Conservation (phyloP, 2,888 invertebrate genomes). For the Stenichneumon culpator region DNA sequence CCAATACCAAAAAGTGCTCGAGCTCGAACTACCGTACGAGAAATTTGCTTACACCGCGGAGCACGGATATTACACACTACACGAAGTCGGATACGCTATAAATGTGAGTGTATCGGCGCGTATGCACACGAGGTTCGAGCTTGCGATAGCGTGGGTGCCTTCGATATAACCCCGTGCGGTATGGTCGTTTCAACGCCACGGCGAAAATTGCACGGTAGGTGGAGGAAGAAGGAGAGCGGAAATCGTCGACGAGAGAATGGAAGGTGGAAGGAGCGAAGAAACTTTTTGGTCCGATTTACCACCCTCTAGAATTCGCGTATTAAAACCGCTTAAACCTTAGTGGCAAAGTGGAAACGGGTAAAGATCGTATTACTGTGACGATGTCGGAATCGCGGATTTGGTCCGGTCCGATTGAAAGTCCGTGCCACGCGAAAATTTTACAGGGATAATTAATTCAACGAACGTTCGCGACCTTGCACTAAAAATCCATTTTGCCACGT, state of each 20-base stretch:
- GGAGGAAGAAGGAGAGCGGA: conserved; percentile 2
- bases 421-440: background rate
- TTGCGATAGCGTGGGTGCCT: conserved; percentile 15
- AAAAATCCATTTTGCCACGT: conserved; percentile 27
- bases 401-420: background rate
- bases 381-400: background rate
- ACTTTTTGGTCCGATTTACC: conserved; percentile 34
- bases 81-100: background rate
- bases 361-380: background rate
- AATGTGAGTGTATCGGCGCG: conserved; percentile 11
- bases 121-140: background rate
- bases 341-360: background rate
- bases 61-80: conserved; percentile 35
- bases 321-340: background rate
- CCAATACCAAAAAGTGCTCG: conserved; percentile 6
- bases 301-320: conserved; percentile 13
- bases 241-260: conserved; percentile 27
- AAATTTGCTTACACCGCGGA: conserved; percentile 51
- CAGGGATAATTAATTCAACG: conserved; percentile 50
- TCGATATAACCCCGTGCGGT: conserved; percentile 7
- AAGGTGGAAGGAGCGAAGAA: background rate
- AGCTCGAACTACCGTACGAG: background rate
- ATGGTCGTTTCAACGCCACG: conserved; percentile 34
- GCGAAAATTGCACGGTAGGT: conserved; percentile 41
- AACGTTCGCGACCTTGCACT: conserved; percentile 43